Evolutionary conservation across 2,113 vertebrate genomes (phyloP).

Genomic region (Bostrychus sinensis): DNA sequence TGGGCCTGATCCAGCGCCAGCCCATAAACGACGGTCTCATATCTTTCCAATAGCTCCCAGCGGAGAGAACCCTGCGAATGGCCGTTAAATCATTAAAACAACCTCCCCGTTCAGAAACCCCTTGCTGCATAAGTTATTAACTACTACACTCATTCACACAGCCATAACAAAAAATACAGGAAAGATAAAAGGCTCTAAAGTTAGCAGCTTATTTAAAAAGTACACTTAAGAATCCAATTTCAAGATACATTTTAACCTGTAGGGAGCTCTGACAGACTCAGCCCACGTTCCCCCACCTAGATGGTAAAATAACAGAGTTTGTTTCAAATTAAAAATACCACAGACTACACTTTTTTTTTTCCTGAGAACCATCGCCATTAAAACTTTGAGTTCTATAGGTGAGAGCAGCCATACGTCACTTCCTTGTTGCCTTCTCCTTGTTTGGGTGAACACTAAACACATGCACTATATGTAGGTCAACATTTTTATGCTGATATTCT

Average conservation of each 20-base stretch:
- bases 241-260: conserved; percentile 9
- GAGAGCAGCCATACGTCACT: too few species aligned
- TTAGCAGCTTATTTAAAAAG: conserved; percentile 23
- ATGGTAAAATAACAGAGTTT: too few species aligned
- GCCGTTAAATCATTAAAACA: conserved; percentile 68
- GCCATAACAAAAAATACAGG: conserved; percentile 14
- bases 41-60: conserved; percentile 38
- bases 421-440: too few species aligned
- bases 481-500: too few species aligned
- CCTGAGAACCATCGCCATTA: too few species aligned
- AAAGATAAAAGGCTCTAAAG: conserved; percentile 19
- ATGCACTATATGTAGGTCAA: too few species aligned
- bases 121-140: conserved; percentile 53
- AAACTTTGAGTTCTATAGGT: too few species aligned
- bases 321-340: too few species aligned
- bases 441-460: too few species aligned
- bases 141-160: conserved; percentile 28
- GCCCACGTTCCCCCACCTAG: not conserved
- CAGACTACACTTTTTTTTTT: too few species aligned
- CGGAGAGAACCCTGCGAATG: conserved; percentile 56
- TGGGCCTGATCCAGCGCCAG: conserved; percentile 27
- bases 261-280: conserved; percentile 3
- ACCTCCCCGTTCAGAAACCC: conserved; percentile 48
- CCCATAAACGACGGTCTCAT: conserved; percentile 47
- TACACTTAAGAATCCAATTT: conserved; percentile 25